Evolutionary conservation across 2,797 vertebrate genomes (phyloP).

Genomic region (Valencia hispanica): DNA sequence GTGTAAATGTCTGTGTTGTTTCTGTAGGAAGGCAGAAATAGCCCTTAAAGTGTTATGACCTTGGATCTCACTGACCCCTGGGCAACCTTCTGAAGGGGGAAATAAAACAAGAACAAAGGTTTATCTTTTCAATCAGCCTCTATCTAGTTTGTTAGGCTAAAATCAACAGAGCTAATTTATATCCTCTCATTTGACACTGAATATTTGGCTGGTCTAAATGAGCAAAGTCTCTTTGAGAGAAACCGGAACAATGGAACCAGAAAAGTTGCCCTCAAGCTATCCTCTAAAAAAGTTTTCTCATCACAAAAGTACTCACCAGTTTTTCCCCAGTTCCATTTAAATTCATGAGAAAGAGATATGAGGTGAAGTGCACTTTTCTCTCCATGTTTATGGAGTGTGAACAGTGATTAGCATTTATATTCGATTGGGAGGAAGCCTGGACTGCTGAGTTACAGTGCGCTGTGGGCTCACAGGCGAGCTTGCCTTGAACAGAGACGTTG

Average conservation of each 20-base stretch:
- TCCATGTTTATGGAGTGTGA: slow-evolving; percentile 76
- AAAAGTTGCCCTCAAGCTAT: slow-evolving; percentile 29
- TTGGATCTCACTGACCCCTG: slow-evolving; percentile 53
- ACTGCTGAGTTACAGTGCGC: slow-evolving; percentile 66
- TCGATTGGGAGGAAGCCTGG: slow-evolving; percentile 74
- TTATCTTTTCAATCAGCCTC: slow-evolving; percentile 72
- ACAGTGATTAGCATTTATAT: slow-evolving; percentile 82
- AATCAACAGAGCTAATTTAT: slow-evolving; percentile 67
- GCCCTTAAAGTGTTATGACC: slow-evolving; percentile 59
- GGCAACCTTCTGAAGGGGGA: slow-evolving; percentile 44
- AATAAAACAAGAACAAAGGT: slow-evolving; percentile 55
- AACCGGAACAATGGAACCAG: slow-evolving; percentile 14
- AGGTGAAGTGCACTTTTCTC: slow-evolving; percentile 72
- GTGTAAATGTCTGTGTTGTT: slow-evolving; percentile 18
- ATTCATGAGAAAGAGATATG: slow-evolving; percentile 75
- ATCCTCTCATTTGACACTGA: slow-evolving; percentile 31
- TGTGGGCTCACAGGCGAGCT: slow-evolving; percentile 66
- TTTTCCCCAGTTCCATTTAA: slow-evolving; percentile 67
- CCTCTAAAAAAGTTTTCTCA: slow-evolving; percentile 51
- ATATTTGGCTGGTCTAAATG: slow-evolving; percentile 26
- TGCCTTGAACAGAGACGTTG: slow-evolving; percentile 74
- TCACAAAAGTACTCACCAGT: slow-evolving; percentile 38
- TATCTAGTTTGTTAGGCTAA: slow-evolving; percentile 54
- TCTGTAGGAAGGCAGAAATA: slow-evolving; percentile 33
- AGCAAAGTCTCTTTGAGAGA: slow-evolving; percentile 12